Evolutionary conservation across 2,888 invertebrate species (phyloP), one percentile per base, ranked within the genome.

Genomic region (Drosophila birchii): DNA sequence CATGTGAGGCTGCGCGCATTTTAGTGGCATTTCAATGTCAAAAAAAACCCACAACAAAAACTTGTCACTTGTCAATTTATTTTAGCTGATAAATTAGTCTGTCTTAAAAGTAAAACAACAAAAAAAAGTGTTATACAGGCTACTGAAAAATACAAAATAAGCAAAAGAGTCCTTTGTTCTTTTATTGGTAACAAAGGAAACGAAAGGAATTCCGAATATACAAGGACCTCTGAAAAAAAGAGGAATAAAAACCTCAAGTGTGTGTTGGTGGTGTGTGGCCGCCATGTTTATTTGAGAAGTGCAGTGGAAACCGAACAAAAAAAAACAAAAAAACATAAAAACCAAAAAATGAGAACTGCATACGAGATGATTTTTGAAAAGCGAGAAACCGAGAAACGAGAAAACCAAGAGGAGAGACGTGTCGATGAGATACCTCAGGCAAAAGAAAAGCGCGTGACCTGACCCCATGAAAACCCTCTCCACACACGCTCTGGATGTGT

Each of bases 1-100:
- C 55, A 18, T 43, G 64, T 81, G 73, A 80, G 82, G 80, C 86
- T 80, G 79, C 64, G 86, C 64, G 84, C 67, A 39, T 75, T 72
- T 76, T 76, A 44, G 45, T 53, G 44, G 60, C 49, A 36, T 75
- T 76, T 75, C 77, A 57, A 70, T 62, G 72, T 76, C 64, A 53
- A 64, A 63, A 63, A 49, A 49, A 20, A 20, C 11, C 43, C 26
- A 26, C 23, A n/a, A 16, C 18, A 59, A 5, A 18, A n/a, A 51
- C 23, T 47, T 55, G 55, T 54, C 58, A 39, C 47, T 57, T 43
- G 41, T 57, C 72, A 36, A 44, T 66, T 47, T 63, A 45, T 66
- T 44, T 64, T 51, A 43, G 41, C 43, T 53, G 68, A 43, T 14
- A 43, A 58, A 41, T 55, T 38, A 41, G 39, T 39, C n/a, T n/a